These are phyloP conservation scores for Chascanopsetta lugubris DNA, from an alignment of 2,113 vertebrate genomes.

Conservation along the genomic window DNA sequence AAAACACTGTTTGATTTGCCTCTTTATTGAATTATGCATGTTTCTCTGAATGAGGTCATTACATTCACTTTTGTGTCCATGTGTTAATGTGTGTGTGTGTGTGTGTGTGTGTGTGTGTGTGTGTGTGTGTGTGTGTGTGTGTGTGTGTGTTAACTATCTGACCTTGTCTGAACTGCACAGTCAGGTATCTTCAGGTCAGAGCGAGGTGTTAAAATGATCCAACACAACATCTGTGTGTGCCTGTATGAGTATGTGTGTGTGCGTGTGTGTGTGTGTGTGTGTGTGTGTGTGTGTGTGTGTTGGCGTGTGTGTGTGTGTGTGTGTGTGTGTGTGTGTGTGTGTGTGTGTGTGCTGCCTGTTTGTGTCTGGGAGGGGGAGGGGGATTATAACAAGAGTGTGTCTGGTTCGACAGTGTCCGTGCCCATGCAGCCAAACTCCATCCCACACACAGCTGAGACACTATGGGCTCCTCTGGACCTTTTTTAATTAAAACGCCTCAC, in stretches of 20 bases:
- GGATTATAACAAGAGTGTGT: slow-evolving; percentile 65
- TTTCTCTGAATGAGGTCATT: slow-evolving; percentile 30
- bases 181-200: slow-evolving; percentile 52
- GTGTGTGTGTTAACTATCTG: slow-evolving; percentile 51
- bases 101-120: slow-evolving; percentile 18
- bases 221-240: slow-evolving; percentile 44
- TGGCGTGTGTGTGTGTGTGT: slow-evolving; percentile 35
- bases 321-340: slow-evolving; percentile 11
- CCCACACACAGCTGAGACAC: slow-evolving; percentile 74
- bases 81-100: not conserved
- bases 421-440: slow-evolving; percentile 65
- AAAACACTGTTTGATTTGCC: not conserved
- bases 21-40: slow-evolving; percentile 18
- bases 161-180: slow-evolving; percentile 67
- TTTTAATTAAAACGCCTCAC: slow-evolving; percentile 68
- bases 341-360: slow-evolving; percentile 38
- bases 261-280: slow-evolving; percentile 1
- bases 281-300: slow-evolving; percentile 34
- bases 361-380: slow-evolving; percentile 63
- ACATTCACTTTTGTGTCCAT: slow-evolving; percentile 38
- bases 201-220: slow-evolving; percentile 52
- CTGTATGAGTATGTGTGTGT: slow-evolving; percentile 17
- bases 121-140: slow-evolving; percentile 15
- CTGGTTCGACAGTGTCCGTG: slow-evolving; percentile 58
- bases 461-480: slow-evolving; percentile 64